Conservation (phyloP, 2,797 vertebrate species). For the Pseudopleuronectes americanus region DNA sequence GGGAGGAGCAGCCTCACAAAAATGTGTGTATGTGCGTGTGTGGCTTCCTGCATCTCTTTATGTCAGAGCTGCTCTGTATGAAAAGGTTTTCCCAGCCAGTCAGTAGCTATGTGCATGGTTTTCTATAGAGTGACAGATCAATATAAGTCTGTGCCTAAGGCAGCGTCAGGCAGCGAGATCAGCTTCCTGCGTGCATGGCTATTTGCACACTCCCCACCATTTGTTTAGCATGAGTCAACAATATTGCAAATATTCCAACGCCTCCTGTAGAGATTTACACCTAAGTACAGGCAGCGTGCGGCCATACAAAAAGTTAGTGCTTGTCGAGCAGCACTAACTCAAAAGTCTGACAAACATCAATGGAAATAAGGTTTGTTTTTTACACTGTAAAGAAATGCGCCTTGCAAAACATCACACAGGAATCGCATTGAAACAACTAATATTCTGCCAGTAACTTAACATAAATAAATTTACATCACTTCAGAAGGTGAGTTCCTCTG, state of each 20-base stretch:
- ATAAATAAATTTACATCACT: no score
- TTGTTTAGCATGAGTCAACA: conserved; percentile 36
- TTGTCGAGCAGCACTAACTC: not conserved
- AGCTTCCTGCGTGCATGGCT: conserved; percentile 16
- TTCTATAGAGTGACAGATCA: conserved; percentile 47
- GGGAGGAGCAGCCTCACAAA: conserved; percentile 20
- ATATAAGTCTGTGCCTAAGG: conserved; percentile 33
- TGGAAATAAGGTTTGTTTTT: not conserved
- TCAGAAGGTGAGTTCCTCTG: no score
- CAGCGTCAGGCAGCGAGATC: not conserved
- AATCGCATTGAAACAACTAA: no score
- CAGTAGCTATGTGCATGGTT: conserved; percentile 18
- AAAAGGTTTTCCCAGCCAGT: conserved; percentile 27
- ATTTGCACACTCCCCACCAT: conserved; percentile 3
- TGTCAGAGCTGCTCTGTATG: conserved; percentile 21
- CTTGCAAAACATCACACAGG: no score
- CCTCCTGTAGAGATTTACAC: conserved; percentile 27
- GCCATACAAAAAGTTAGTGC: no score
- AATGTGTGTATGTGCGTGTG: conserved; percentile 16
- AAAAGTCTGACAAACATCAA: no score
- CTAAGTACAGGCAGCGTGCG: not conserved
- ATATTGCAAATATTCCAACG: conserved; percentile 36
- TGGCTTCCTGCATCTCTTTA: conserved; percentile 6
- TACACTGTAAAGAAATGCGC: no score
- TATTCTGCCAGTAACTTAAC: no score